phyloP scores from a whole-genome alignment of 2,888 invertebrate genomes.

The Sphaeridia pumilis region DNA sequence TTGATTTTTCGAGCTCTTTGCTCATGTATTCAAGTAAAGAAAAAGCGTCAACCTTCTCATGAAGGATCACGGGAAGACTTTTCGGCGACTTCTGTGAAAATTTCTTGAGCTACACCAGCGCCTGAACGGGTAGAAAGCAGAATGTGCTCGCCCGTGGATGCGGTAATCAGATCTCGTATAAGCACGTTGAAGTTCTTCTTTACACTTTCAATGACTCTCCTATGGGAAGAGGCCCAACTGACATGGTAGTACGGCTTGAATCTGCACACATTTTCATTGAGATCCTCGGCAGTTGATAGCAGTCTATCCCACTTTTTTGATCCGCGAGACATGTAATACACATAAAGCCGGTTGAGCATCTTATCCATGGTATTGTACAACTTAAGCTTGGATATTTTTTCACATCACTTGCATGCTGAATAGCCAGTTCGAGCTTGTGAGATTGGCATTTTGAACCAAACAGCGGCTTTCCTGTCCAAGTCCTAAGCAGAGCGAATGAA shows the following conservation, averaged over 20 bases:
- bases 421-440: neutral
- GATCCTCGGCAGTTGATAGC: neutral
- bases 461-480: neutral
- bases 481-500: neutral
- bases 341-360: neutral
- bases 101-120: too few species aligned
- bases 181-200: neutral
- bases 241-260: neutral
- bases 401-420: neutral
- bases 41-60: too few species aligned
- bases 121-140: too few species aligned
- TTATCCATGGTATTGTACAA: neutral
- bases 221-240: neutral
- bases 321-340: neutral
- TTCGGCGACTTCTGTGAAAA: too few species aligned
- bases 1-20: too few species aligned
- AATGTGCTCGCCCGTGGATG: too few species aligned
- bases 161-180: neutral
- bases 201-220: neutral
- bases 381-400: neutral
- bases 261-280: neutral
- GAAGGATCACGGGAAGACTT: too few species aligned
- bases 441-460: neutral
- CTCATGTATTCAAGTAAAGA: too few species aligned
- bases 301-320: neutral